Evolutionary conservation across 2,888 invertebrate species (phyloP).

Genomic region (Agapetus fuscipes): DNA sequence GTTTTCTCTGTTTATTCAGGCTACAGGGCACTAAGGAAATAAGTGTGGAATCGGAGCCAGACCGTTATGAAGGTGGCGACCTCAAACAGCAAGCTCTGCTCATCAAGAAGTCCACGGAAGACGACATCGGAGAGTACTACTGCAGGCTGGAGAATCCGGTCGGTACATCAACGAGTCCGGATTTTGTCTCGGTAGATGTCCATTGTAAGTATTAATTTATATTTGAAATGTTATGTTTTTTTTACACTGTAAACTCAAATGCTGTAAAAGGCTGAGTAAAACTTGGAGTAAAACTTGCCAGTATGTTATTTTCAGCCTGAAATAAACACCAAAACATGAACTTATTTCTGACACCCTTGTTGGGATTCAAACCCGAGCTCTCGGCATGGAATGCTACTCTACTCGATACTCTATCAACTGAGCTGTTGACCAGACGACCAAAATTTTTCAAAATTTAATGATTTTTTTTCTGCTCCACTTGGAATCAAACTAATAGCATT

Average conservation of each 20-base stretch:
- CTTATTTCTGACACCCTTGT: no score
- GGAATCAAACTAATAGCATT: background rate
- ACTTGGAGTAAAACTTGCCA: background rate
- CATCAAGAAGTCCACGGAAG: constrained; percentile 58
- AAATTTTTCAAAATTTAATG: no score
- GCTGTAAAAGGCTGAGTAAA: background rate
- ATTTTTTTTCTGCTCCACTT: constrained; percentile 1
- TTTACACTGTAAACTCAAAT: no score
- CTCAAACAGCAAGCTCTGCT: constrained; percentile 54
- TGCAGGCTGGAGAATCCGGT: constrained; percentile 65
- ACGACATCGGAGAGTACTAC: constrained; percentile 65
- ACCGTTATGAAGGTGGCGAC: constrained; percentile 59
- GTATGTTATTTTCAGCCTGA: no score
- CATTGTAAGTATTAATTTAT: constrained; percentile 50
- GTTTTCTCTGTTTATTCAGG: no score
- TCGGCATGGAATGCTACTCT: no score
- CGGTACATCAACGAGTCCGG: constrained; percentile 53
- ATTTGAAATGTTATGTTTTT: background rate
- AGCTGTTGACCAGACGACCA: background rate
- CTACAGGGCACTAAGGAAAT: constrained; percentile 49
- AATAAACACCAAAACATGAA: no score
- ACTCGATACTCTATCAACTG: no score
- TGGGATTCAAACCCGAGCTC: no score
- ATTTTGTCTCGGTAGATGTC: constrained; percentile 57
- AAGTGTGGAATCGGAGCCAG: constrained; percentile 34